These are phyloP conservation scores for Apodemia hepburni DNA, from an alignment of 2,888 invertebrate species.

Conservation along the genomic window DNA sequence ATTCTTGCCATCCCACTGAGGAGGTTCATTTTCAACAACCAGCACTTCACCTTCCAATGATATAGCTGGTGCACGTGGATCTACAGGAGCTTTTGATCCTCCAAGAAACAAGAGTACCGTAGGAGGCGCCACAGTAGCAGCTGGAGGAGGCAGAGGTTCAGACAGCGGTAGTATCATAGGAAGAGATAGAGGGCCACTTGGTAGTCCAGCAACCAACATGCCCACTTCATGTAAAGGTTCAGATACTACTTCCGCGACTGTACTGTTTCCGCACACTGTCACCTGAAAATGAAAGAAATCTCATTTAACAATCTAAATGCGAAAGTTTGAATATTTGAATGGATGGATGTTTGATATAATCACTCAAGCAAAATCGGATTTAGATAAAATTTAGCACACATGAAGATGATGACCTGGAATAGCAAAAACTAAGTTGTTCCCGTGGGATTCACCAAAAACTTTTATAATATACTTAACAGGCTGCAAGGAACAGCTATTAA, in stretches of 20 bases:
- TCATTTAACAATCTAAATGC: no score
- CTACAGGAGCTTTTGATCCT: slow-evolving; percentile 82
- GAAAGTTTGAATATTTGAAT: no score
- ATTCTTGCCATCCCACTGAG: slow-evolving; percentile 77
- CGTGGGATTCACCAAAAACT: no score
- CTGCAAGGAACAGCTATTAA: no score
- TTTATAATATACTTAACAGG: no score
- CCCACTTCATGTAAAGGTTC: slow-evolving; percentile 69
- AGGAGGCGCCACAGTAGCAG: slow-evolving; percentile 48
- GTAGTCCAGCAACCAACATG: slow-evolving; percentile 58
- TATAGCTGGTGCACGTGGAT: slow-evolving; percentile 77
- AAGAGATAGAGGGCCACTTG: slow-evolving; percentile 56
- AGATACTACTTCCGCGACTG: slow-evolving; percentile 68
- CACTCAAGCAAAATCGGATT: no score
- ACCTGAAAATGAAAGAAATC: slow-evolving; percentile 52
- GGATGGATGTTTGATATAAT: no score
- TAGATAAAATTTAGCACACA: no score
- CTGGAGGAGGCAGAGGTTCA: slow-evolving; percentile 44
- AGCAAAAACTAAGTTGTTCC: no score
- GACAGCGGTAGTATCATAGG: slow-evolving; percentile 53
- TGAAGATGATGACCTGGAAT: no score
- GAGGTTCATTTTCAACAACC: slow-evolving; percentile 79
- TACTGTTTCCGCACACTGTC: slow-evolving; percentile 58
- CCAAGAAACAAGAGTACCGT: slow-evolving; percentile 78
- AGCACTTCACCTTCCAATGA: slow-evolving; percentile 83